Percentiles rank a stretch among this genome's conserved stretches.
These are phyloP conservation scores for Leptinotarsa texana DNA, from an alignment of 1,140 invertebrate species.

Conservation along the genomic window DNA sequence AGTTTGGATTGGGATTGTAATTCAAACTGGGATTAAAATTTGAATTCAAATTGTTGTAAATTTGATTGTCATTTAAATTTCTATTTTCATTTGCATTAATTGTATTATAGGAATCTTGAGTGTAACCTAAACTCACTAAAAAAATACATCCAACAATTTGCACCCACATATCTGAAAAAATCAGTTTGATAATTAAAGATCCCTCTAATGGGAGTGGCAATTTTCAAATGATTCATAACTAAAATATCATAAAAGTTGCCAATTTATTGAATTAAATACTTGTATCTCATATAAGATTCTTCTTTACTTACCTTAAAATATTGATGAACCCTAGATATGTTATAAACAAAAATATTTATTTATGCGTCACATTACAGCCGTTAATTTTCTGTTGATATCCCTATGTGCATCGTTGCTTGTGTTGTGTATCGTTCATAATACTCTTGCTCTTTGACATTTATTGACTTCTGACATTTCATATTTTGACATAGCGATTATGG, in stretches of 20 bases:
- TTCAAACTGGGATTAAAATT: conserved; percentile 21
- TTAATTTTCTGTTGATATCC: background rate
- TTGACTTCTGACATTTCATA: too few species aligned
- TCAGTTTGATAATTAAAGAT: background rate
- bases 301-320: background rate
- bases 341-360: background rate
- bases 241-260: background rate
- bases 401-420: too few species aligned
- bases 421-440: too few species aligned
- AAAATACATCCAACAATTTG: conserved; percentile 9
- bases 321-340: background rate
- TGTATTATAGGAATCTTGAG: conserved; percentile 9
- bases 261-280: background rate
- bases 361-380: background rate
- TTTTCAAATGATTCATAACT: background rate
- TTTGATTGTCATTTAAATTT: conserved; percentile 13
- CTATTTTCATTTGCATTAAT: conserved; percentile 17
- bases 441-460: too few species aligned
- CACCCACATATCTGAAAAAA: conserved; percentile 20
- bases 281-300: background rate
- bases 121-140: background rate
- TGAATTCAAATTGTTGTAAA: conserved; percentile 19
- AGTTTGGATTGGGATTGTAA: conserved; percentile 9
- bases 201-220: conserved; percentile 17
- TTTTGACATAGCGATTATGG: too few species aligned